phyloP scores from a whole-genome alignment of 2,888 invertebrate species.

The Leptinotarsa peninsularis region DNA sequence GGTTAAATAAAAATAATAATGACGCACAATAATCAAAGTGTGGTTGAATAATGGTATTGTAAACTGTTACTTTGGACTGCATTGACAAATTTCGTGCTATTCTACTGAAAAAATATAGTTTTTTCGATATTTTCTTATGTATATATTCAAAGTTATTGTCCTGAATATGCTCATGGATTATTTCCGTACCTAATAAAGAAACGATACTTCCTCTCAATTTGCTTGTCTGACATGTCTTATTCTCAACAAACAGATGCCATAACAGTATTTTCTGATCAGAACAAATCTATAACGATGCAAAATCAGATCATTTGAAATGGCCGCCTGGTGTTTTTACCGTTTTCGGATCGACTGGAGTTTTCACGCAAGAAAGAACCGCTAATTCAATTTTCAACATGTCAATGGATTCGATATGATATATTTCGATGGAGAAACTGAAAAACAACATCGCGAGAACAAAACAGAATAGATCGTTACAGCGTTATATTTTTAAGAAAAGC shows the following conservation, averaged over 20 bases:
- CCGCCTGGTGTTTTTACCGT: conserved; percentile 38
- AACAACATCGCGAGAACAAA: not conserved
- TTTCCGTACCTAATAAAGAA: not conserved
- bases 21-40: no score
- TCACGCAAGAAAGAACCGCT: conserved; percentile 49
- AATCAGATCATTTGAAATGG: conserved; percentile 45
- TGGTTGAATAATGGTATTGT: no score
- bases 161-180: no score
- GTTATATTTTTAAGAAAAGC: not conserved
- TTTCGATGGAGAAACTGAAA: conserved; percentile 30
- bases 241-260: conserved; percentile 18
- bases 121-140: no score
- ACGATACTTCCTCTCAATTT: not conserved
- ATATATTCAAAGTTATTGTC: no score
- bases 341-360: conserved; percentile 46
- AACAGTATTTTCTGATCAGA: conserved; percentile 17
- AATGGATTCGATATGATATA: conserved; percentile 44
- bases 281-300: conserved; percentile 39
- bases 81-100: no score
- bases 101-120: no score
- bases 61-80: no score
- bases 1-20: no score
- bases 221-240: not conserved
- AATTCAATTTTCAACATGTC: conserved; percentile 51
- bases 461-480: not conserved